Conservation (phyloP, 2,797 vertebrate genomes). For the Aulostomus chinensis region DNA sequence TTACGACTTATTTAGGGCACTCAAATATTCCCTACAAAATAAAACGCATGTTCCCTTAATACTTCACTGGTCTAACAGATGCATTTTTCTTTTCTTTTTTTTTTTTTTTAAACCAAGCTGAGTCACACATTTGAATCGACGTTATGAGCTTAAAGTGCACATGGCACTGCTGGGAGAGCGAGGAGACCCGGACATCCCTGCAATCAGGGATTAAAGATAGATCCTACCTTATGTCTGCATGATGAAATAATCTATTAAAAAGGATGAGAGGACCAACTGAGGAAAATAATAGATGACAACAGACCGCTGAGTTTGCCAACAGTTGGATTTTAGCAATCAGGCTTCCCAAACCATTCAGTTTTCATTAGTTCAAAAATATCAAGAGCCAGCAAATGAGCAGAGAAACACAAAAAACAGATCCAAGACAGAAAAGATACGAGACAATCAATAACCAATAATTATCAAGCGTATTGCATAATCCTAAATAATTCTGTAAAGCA, state of each 20-base stretch:
- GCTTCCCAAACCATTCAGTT: slow-evolving; percentile 15
- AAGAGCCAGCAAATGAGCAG: background rate
- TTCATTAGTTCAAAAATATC: background rate
- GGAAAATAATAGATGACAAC: slow-evolving; percentile 14
- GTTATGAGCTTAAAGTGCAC: background rate
- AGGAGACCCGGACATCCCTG: background rate
- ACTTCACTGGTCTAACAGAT: background rate
- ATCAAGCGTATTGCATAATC: background rate
- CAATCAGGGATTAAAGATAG: slow-evolving; percentile 3
- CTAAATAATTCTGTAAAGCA: no score
- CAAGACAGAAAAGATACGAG: background rate
- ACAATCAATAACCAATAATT: background rate
- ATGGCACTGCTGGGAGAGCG: background rate
- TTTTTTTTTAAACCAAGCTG: slow-evolving; percentile 8
- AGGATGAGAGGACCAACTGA: background rate
- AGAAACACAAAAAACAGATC: slow-evolving; percentile 6
- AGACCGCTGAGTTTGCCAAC: background rate
- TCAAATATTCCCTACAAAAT: slow-evolving; percentile 26
- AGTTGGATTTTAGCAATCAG: slow-evolving; percentile 5
- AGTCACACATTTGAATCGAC: slow-evolving; percentile 17
- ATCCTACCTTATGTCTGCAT: background rate
- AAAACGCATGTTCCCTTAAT: slow-evolving; percentile 37
- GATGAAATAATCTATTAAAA: slow-evolving; percentile 1
- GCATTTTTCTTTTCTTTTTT: slow-evolving; percentile 21
- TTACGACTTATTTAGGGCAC: slow-evolving; percentile 40